A percentile compares a stretch with the other conserved stretches of the same genome.
Conservation (phyloP, 2,113 vertebrate species). For the Pterophyllum scalare region DNA sequence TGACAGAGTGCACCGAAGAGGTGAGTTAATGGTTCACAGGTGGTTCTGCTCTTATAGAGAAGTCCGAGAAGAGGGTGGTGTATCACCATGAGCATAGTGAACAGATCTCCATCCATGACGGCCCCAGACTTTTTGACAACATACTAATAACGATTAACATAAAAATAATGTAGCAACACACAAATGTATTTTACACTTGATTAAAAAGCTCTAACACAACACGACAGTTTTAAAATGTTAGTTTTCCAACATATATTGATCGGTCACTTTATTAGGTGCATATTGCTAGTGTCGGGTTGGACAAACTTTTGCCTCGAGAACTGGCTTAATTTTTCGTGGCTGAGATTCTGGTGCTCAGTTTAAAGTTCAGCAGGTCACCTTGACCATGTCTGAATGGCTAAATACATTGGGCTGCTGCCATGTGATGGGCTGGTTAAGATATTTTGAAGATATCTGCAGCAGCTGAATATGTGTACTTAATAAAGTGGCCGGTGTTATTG, state of each 20-base stretch:
- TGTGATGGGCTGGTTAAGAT: neutral
- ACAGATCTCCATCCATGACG: neutral
- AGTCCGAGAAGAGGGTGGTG: neutral
- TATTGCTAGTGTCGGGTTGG: neutral
- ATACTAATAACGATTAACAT: neutral
- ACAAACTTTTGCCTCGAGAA: neutral
- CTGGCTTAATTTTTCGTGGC: neutral
- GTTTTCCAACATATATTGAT: too few species aligned
- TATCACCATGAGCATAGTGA: neutral
- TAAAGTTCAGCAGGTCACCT: neutral
- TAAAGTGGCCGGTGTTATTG: neutral
- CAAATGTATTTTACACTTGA: too few species aligned
- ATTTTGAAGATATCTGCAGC: neutral
- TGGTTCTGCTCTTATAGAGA: neutral
- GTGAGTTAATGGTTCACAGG: conserved; percentile 50
- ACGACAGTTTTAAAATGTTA: neutral
- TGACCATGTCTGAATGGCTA: accelerated
- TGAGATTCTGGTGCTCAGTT: neutral
- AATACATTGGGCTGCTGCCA: neutral
- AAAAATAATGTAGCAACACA: neutral
- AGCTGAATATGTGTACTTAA: neutral
- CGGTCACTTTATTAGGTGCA: neutral
- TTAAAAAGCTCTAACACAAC: neutral
- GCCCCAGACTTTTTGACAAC: neutral
- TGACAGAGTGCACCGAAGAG: conserved; percentile 61